Percentiles rank a stretch among this genome's conserved stretches.
Evolutionary conservation across 2,888 invertebrate genomes (phyloP).

Genomic region (Lasioglossum malachurum): DNA sequence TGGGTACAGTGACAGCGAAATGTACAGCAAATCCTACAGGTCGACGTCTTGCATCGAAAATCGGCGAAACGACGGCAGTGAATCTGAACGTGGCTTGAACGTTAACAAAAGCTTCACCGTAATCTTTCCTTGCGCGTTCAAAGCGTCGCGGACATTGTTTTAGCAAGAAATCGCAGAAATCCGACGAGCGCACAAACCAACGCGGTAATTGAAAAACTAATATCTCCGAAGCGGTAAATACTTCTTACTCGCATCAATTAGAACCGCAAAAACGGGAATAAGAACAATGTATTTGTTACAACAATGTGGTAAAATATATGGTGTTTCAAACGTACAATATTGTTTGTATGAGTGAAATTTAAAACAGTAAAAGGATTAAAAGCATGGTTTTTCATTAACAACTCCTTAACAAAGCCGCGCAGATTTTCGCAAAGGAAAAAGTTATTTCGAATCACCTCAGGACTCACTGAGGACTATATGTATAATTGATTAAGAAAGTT

Average conservation of each 20-base stretch:
- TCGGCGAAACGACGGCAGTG: neutral
- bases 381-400: too few species aligned
- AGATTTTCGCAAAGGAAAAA: too few species aligned
- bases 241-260: neutral
- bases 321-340: neutral
- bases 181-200: neutral
- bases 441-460: too few species aligned
- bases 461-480: too few species aligned
- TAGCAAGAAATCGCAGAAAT: neutral
- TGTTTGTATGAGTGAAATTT: neutral
- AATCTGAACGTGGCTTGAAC: conserved; percentile 8
- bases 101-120: conserved; percentile 41
- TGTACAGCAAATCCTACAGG: conserved; percentile 43
- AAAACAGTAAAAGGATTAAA: too few species aligned
- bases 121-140: conserved; percentile 41
- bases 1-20: conserved; percentile 61
- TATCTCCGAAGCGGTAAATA: neutral
- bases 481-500: too few species aligned
- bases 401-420: too few species aligned
- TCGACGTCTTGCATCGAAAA: neutral
- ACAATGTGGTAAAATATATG: neutral
- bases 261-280: neutral
- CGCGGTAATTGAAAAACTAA: neutral
- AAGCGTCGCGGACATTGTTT: neutral
- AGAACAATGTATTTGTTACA: neutral